Percentiles rank a stretch among this genome's conserved stretches.
Conservation (phyloP, 2,113 vertebrate genomes). For the Ictalurus furcatus region DNA sequence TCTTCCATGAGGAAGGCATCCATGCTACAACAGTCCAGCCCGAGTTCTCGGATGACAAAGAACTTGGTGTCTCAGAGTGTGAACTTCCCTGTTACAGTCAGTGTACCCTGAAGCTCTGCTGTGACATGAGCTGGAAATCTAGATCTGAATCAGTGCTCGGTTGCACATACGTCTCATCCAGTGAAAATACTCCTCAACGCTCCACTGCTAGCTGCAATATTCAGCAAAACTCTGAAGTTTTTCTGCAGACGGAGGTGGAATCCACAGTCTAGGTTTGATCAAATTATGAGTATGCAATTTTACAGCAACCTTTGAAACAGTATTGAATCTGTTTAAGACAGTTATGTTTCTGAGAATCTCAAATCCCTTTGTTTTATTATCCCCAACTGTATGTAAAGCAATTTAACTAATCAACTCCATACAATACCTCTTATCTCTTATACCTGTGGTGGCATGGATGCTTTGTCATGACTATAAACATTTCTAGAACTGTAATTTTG, state of each 20-base stretch:
- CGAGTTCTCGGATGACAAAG: conserved; percentile 77
- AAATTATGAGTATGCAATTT: background rate
- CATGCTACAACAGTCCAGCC: conserved; percentile 86
- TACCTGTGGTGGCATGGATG: background rate
- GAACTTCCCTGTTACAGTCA: conserved; percentile 83
- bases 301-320: background rate
- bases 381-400: background rate
- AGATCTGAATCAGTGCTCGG: conserved; percentile 58
- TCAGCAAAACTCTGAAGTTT: conserved; percentile 5
- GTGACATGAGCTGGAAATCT: conserved; percentile 68
- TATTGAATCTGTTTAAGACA: conserved; percentile 24
- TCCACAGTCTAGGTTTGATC: conserved; percentile 40
- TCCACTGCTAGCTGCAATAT: conserved; percentile 8
- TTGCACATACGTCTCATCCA: background rate
- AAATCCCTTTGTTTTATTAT: background rate
- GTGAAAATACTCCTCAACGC: background rate
- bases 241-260: conserved; percentile 39
- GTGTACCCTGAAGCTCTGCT: conserved; percentile 85
- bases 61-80: conserved; percentile 68
- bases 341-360: background rate
- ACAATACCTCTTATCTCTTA: background rate
- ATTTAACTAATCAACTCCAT: background rate
- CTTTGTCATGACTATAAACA: background rate
- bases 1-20: conserved; percentile 85
- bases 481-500: background rate